Conservation (phyloP, 2,113 vertebrate genomes). For the Lampris megalopsis region DNA sequence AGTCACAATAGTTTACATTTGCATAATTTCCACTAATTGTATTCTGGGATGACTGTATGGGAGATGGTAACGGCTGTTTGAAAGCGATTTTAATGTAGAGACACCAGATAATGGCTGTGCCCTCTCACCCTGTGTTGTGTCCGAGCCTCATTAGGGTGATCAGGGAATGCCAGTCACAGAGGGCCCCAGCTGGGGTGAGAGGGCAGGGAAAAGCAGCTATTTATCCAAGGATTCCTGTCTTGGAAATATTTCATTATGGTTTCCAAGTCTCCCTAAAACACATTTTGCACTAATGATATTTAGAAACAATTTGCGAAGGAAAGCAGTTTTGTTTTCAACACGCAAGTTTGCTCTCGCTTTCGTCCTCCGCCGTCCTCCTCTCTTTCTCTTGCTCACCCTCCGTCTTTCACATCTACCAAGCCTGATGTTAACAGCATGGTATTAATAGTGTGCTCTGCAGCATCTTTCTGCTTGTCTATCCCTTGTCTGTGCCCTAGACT, state of each 20-base stretch:
- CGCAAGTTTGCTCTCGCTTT: not conserved
- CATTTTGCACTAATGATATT: conserved; percentile 36
- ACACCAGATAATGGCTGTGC: conserved; percentile 78
- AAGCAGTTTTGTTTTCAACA: conserved; percentile 6
- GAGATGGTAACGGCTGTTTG: conserved; percentile 54
- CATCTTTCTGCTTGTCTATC: too few relatives aligned
- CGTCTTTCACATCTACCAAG: conserved; percentile 1
- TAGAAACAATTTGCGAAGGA: conserved; percentile 10
- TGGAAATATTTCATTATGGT: conserved; percentile 49
- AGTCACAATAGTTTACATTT: conserved; percentile 54
- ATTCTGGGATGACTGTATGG: conserved; percentile 49
- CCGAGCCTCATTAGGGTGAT: conserved; percentile 80
- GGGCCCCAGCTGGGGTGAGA: conserved; percentile 60
- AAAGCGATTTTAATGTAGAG: conserved; percentile 78
- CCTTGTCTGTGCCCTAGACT: too few relatives aligned
- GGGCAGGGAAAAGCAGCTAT: conserved; percentile 56
- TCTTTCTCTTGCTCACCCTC: not conserved
- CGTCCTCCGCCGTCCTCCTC: not conserved
- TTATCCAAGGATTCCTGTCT: conserved; percentile 57
- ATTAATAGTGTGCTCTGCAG: too few relatives aligned
- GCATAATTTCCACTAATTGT: conserved; percentile 72
- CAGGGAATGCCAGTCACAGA: conserved; percentile 70
- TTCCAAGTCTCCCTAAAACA: conserved; percentile 19
- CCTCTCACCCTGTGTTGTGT: conserved; percentile 79
- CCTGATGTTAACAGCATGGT: too few relatives aligned